phyloP scores from a whole-genome alignment of 1,140 invertebrate genomes.

The Globodera ellingtonae region DNA sequence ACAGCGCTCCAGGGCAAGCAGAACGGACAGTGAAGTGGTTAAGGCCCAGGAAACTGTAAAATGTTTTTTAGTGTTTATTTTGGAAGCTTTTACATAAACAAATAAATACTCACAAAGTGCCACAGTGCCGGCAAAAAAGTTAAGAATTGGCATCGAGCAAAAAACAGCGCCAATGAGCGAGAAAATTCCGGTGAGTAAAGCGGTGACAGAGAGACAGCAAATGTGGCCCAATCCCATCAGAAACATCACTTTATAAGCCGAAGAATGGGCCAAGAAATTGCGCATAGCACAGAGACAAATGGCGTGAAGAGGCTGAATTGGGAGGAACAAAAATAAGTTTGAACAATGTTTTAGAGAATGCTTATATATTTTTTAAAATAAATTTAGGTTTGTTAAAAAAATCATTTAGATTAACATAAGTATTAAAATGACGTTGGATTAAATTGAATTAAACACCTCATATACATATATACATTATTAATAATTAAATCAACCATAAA shows the following conservation, averaged over 20 bases:
- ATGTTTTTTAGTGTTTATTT: too few relatives aligned
- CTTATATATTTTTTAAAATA: too few relatives aligned
- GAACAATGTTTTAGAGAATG: background rate
- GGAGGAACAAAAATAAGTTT: background rate
- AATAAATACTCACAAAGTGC: background rate
- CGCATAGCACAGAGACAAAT: background rate
- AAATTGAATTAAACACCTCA: too few relatives aligned
- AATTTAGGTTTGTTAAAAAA: too few relatives aligned
- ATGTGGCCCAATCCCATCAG: conserved; percentile 1
- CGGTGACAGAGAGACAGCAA: background rate
- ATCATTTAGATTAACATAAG: too few relatives aligned
- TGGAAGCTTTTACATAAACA: background rate
- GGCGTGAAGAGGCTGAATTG: background rate
- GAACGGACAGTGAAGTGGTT: background rate
- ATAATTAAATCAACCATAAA: background rate
- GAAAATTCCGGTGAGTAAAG: conserved; percentile 1
- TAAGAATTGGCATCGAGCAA: background rate
- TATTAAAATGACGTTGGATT: too few relatives aligned
- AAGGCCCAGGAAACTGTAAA: background rate
- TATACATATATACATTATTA: too few relatives aligned
- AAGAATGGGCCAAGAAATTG: background rate
- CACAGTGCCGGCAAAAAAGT: background rate
- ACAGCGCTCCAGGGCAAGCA: conserved; percentile 11
- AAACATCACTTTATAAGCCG: conserved; percentile 9
- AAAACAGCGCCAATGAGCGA: background rate